Percentiles rank a stretch among this genome's conserved stretches.
Conservation (phyloP, 1,140 invertebrate genomes). For the Spodoptera frugiperda region DNA sequence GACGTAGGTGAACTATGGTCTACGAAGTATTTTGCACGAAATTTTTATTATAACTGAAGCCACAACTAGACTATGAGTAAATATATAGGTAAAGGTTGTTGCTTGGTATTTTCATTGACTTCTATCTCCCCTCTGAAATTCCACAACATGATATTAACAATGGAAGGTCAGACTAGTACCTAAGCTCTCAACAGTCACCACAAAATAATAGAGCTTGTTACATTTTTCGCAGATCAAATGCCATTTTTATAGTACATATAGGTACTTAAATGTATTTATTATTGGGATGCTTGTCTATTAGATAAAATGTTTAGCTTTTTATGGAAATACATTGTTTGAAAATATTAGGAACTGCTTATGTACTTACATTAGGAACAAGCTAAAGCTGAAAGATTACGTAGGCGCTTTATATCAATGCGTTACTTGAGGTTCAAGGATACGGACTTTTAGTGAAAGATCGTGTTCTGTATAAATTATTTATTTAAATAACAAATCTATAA, state of each 20-base stretch:
- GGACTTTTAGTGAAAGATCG: neutral
- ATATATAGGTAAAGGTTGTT: constrained; percentile 54
- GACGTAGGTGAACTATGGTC: constrained; percentile 9
- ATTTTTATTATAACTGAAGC: neutral
- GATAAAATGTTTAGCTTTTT: no score
- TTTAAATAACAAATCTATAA: constrained; percentile 75
- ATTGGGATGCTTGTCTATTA: no score
- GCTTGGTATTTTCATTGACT: constrained; percentile 54
- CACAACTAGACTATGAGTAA: constrained; percentile 28
- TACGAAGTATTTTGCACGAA: constrained; percentile 15
- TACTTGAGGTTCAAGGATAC: neutral
- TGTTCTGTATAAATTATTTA: constrained; percentile 54
- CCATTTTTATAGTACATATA: neutral
- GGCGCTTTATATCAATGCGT: neutral
- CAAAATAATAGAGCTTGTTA: neutral
- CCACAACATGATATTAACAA: constrained; percentile 39
- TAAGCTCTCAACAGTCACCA: neutral
- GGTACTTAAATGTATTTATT: no score
- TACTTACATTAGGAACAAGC: no score
- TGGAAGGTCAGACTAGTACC: constrained; percentile 29
- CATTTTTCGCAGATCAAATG: neutral
- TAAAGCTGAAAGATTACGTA: no score
- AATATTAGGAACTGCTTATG: no score
- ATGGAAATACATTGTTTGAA: no score
- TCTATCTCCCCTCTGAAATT: constrained; percentile 5